Conservation (phyloP, 2,888 invertebrate genomes). For the Eristalis tenax region DNA sequence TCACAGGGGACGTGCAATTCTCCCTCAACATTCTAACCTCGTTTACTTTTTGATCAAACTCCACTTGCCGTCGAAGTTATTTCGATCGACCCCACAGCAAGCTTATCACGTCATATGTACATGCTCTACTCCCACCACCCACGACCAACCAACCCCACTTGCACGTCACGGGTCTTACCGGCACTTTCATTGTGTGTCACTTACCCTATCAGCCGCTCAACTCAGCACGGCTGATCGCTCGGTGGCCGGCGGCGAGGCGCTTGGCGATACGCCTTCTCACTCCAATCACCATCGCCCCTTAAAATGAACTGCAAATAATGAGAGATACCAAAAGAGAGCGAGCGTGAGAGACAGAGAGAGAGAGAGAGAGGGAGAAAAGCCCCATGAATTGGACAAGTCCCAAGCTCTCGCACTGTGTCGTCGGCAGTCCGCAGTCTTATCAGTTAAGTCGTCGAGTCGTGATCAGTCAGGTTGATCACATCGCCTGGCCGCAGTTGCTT, state of each 20-base stretch:
- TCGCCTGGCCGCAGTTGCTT: slow-evolving; percentile 29
- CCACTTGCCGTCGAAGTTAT: neutral
- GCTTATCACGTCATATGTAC: neutral
- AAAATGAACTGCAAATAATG: neutral
- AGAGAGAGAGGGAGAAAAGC: slow-evolving; percentile 7
- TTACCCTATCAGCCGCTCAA: neutral
- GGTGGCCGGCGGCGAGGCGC: neutral
- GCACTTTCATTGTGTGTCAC: slow-evolving; percentile 15
- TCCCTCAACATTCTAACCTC: too few relatives aligned
- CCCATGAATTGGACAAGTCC: neutral
- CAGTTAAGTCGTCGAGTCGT: slow-evolving; percentile 51
- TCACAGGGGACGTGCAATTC: too few relatives aligned
- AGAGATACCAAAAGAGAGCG: neutral
- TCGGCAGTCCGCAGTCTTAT: slow-evolving; percentile 52
- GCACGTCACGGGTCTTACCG: slow-evolving; percentile 18
- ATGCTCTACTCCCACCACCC: neutral
- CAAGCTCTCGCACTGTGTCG: slow-evolving; percentile 3
- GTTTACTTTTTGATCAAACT: too few relatives aligned
- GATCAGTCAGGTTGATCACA: slow-evolving; percentile 57
- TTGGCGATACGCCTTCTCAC: neutral
- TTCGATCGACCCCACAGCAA: neutral
- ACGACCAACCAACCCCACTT: neutral
- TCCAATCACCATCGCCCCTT: slow-evolving; percentile 9
- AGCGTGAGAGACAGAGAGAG: neutral
- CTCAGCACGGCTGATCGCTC: neutral